Evolutionary conservation across 2,113 vertebrate genomes (phyloP), one percentile per base, ranked within the genome.

Genomic region (Cavia aperea): DNA sequence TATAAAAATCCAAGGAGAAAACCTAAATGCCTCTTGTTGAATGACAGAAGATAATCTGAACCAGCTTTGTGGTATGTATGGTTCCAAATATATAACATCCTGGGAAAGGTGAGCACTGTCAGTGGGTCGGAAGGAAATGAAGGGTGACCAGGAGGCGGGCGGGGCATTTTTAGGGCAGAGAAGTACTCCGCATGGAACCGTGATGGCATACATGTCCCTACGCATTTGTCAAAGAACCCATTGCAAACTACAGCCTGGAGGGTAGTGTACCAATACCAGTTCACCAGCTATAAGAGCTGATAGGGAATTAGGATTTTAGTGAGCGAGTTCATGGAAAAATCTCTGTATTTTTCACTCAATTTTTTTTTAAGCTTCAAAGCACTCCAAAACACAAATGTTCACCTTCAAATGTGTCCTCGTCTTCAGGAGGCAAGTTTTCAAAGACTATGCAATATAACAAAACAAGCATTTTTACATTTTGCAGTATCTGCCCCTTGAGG

Each of bases 381-480:
- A 16, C 62, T 92, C 13, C 68, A 90, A 93, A 92, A 86, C 58
- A 49, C 54, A 43, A 75, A 58, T 54, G 29, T 90, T 81, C 56
- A 89, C 29, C 63, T 90, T 89, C 33, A 89, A 91, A 78, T 89
- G 31, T 84, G 51, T 79, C 86, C 43, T 79, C 29, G 2, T 13
- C 8, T 7, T 81, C 26, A 66, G 51, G 19, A 91, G 90, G 21
- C 39, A 92, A 89, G 81, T 29, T 89, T 87, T 72, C 65, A 87
- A 93, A 88, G 23, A n/a, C 54, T 0, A 72, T 5, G 90, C 89
- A 82, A 81, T 65, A 91, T 31, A 24, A 49, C 91, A 58, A 85
- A 58, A 83, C 21, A 93, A 86, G 89, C 89, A 49, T 16, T 6
- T 92, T 81, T 66, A 43, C 81, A 31, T 66, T 86, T 26, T 51